phyloP scores from a whole-genome alignment of 2,113 vertebrate species.

The Bagarius yarrelli region DNA sequence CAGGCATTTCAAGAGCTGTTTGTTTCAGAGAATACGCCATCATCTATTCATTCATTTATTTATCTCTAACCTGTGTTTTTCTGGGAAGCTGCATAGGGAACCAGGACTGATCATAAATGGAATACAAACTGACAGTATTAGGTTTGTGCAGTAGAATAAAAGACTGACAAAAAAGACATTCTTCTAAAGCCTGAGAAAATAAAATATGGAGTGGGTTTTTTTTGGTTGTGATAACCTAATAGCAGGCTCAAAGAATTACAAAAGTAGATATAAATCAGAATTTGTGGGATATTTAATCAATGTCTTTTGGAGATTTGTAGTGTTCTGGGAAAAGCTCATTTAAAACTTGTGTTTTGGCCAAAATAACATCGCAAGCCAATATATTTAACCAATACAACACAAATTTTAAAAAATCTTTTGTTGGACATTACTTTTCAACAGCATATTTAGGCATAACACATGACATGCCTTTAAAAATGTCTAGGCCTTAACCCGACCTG shows the following conservation, averaged over 20 bases:
- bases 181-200: slow-evolving; percentile 23
- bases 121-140: slow-evolving; percentile 40
- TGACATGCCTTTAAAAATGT: not conserved
- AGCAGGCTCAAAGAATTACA: slow-evolving; percentile 6
- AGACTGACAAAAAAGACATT: slow-evolving; percentile 36
- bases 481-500: not conserved
- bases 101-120: slow-evolving; percentile 30
- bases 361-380: not conserved
- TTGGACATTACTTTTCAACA: not conserved
- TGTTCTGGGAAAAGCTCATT: not conserved
- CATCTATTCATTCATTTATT: slow-evolving; percentile 38
- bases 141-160: slow-evolving; percentile 1
- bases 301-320: not conserved
- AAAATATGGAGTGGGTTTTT: not conserved
- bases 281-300: slow-evolving; percentile 29
- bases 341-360: not conserved
- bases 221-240: not conserved
- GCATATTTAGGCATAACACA: not conserved
- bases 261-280: not conserved
- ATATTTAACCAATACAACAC: not conserved
- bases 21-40: slow-evolving; percentile 62
- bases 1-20: slow-evolving; percentile 63
- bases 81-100: slow-evolving; percentile 22
- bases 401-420: not conserved
- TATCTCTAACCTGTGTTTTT: slow-evolving; percentile 51